Conservation (phyloP, 2,113 vertebrate species). For the Holacanthus passer region DNA sequence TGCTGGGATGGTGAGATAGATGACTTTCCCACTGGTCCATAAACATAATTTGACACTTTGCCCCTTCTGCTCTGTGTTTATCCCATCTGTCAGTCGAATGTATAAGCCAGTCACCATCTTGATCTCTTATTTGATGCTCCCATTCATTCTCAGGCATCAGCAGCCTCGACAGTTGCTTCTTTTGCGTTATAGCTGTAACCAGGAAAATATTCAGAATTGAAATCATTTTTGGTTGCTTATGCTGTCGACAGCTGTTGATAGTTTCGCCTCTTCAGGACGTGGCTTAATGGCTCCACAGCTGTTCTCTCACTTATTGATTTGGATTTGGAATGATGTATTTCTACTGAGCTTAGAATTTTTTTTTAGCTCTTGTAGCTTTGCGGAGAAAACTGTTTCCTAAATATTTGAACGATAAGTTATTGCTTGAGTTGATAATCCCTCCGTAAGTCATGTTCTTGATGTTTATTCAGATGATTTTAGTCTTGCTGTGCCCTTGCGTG, state of each 20-base stretch:
- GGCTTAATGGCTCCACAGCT: not conserved
- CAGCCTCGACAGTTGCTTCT: not conserved
- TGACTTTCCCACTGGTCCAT: slow-evolving; percentile 46
- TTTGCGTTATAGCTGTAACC: not conserved
- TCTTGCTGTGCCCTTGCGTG: not conserved
- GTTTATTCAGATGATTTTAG: slow-evolving; percentile 16
- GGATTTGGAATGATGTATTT: not conserved
- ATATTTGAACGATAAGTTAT: not conserved
- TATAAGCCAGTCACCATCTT: slow-evolving; percentile 12
- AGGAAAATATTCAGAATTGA: not conserved
- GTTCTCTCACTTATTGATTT: not conserved
- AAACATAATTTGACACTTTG: slow-evolving; percentile 52
- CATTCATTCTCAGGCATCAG: not conserved
- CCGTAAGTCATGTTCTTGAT: slow-evolving; percentile 7
- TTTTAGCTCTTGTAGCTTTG: not conserved
- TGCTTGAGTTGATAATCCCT: not conserved
- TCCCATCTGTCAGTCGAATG: slow-evolving; percentile 30
- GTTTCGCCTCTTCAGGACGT: slow-evolving; percentile 10
- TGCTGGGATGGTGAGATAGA: slow-evolving; percentile 42
- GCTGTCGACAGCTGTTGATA: not conserved
- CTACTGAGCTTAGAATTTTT: not conserved
- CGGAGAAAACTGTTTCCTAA: not conserved
- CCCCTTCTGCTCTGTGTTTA: slow-evolving; percentile 23
- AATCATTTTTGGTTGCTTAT: not conserved
- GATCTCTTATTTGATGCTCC: slow-evolving; percentile 7